Conservation (phyloP, 2,888 invertebrate genomes). For the Chromoteleia sp. region DNA sequence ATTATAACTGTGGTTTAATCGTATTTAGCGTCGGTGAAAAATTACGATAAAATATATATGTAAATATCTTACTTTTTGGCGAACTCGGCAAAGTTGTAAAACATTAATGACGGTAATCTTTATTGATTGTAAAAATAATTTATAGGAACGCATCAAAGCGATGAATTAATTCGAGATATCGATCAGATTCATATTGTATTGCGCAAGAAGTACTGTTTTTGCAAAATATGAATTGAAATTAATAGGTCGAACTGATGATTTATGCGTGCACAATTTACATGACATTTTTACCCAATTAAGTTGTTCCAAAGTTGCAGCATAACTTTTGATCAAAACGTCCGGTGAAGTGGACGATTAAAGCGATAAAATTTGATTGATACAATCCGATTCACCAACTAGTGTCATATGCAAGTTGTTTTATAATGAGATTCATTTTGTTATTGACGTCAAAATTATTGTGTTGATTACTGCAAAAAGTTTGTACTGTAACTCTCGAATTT, state of each 20-base stretch:
- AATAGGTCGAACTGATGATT: not conserved
- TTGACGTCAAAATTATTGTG: no score
- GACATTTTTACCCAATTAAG: no score
- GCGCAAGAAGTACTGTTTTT: not conserved
- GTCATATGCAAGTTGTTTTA: no score
- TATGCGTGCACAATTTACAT: not conserved
- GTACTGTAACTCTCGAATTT: no score
- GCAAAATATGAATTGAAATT: not conserved
- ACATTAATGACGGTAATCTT: not conserved
- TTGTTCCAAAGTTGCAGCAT: no score
- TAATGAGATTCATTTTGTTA: no score
- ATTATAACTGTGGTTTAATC: not conserved
- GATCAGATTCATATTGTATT: not conserved
- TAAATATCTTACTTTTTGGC: no score
- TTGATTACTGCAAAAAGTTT: no score
- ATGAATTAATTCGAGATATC: not conserved
- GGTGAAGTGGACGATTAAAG: no score
- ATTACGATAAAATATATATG: not conserved
- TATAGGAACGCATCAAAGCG: not conserved
- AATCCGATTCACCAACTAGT: no score
- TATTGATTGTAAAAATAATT: not conserved
- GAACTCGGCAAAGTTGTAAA: not conserved
- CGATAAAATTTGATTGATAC: no score
- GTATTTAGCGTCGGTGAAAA: slow-evolving; percentile 1
- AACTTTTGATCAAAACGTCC: no score